Base-by-base conservation (phyloP, 2,888 invertebrate species). In the Carabus problematicus region DNA sequence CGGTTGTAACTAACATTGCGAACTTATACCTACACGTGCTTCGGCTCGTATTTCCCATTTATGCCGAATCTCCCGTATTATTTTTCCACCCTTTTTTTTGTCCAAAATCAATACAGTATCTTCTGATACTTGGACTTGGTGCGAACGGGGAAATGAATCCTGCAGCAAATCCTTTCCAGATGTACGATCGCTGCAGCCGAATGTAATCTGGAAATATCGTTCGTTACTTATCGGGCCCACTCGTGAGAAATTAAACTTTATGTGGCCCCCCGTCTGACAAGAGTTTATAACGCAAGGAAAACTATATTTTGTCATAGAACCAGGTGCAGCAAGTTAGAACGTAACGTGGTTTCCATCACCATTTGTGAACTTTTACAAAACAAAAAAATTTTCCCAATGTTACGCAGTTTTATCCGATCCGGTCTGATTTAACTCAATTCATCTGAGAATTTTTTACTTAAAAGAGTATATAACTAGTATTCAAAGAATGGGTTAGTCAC, bases 171-270 rank as follows among this genome's bases (percentile, higher is more conserved):
- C 64, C 64, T 29, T 11, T 8, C 8, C 43, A 58, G 16, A 58
- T 64, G 56, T 58, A 64, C 56, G 58, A 64, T 54, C n/a, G 43
- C 64, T 54, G 62, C 47, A 19, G 29, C 29, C 2, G 7, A 19
- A 56, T 19, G 29, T 56, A 29, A 41, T 42, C 41, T 45, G 42
- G 43, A 40, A 58, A 64, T 56, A 64, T 56, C 58, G 45, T 64
- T 64, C 29, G 56, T 64, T 64, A 64, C 64, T 64, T 64, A 64
- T 64, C 64, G 56, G 58, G 9, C n/a, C 12, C 64, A 56, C 56
- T 64, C 45, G 64, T 58, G 64, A 56, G 62, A 64, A 64, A 64
- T 64, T 64, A 64, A 64, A 64, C 64, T 64, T 64, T 64, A 64
- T 64, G 56, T 2, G 43, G 12, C 56, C n/a, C n/a, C n/a, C n/a